phyloP scores from a whole-genome alignment of 2,888 invertebrate genomes.

The Lithophane leautieri region DNA sequence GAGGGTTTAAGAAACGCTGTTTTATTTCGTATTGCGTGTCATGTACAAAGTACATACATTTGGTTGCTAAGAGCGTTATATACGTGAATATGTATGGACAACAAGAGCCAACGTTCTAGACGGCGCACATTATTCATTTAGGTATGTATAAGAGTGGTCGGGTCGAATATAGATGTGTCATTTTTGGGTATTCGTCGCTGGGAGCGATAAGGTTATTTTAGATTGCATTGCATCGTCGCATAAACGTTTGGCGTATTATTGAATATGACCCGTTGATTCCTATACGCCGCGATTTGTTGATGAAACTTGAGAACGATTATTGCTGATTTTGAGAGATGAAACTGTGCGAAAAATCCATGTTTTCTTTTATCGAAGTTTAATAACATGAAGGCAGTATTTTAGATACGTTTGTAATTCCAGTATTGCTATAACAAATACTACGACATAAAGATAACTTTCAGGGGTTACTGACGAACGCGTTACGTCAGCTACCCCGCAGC shows the following conservation, averaged over 20 bases:
- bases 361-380: background rate
- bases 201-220: conserved; percentile 43
- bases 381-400: background rate
- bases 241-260: conserved; percentile 27
- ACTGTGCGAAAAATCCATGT: background rate
- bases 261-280: conserved; percentile 22
- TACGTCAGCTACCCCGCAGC: conserved; percentile 25
- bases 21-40: conserved; percentile 17
- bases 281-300: too few species aligned
- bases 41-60: conserved; percentile 16
- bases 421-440: background rate
- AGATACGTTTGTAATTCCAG: background rate
- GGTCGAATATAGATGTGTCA: conserved; percentile 47
- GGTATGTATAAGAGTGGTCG: conserved; percentile 34
- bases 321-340: background rate
- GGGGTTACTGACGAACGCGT: conserved; percentile 9
- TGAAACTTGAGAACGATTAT: background rate
- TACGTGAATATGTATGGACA: conserved; percentile 54
- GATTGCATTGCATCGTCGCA: conserved; percentile 35
- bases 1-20: conserved; percentile 10
- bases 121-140: conserved; percentile 62
- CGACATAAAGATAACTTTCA: conserved; percentile 5
- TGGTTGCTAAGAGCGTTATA: conserved; percentile 29
- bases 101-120: conserved; percentile 56
- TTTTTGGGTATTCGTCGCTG: conserved; percentile 48